These are phyloP conservation scores for Gulo gulo DNA, from an alignment of 2,113 vertebrate genomes.

Conservation along the genomic window DNA sequence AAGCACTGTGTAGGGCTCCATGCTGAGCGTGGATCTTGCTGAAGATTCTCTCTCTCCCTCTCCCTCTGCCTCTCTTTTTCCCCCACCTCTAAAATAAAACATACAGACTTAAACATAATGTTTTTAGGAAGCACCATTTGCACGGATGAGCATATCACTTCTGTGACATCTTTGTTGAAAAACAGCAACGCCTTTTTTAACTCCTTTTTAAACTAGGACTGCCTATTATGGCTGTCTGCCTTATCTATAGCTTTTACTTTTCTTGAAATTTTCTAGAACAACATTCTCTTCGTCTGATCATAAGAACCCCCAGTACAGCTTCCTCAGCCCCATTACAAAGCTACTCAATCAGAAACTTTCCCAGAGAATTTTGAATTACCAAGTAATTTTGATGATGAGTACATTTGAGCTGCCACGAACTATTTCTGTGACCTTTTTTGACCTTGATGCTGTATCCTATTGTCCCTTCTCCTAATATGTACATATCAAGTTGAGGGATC, in stretches of 20 bases:
- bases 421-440: neutral
- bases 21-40: neutral
- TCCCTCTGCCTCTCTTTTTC: neutral
- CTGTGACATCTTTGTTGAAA: neutral
- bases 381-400: neutral
- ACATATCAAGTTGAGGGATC: neutral
- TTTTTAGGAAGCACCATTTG: neutral
- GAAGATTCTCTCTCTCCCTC: neutral
- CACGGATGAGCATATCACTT: neutral
- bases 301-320: neutral
- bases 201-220: neutral
- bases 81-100: neutral
- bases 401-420: neutral
- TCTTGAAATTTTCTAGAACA: neutral
- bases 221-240: neutral
- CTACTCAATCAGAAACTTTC: neutral
- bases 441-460: neutral
- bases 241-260: neutral
- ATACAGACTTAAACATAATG: neutral
- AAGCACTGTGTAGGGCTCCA: neutral
- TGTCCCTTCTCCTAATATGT: neutral
- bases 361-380: neutral
- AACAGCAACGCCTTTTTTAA: neutral
- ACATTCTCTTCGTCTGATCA: neutral
- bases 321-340: neutral